Conservation (phyloP, 2,113 vertebrate species). For the rabbit (Oryctolagus cuniculus) region DNA sequence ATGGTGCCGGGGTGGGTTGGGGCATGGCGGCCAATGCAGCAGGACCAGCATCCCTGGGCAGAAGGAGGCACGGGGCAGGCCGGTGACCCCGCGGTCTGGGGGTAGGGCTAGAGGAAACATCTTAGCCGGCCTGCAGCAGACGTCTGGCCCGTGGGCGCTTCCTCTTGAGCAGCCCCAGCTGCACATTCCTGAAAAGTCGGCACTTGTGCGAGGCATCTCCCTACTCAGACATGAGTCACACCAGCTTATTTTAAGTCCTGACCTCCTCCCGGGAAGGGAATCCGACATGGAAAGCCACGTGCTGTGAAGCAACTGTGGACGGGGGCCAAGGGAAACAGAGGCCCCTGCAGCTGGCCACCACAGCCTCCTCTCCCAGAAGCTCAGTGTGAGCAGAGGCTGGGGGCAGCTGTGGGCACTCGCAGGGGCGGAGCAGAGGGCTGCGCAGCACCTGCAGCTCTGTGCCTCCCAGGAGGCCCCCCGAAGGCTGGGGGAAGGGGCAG, state of each 20-base stretch:
- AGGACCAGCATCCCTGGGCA: not conserved
- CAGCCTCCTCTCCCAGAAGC: not conserved
- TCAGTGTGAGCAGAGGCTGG: not conserved
- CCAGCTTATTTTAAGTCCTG: slow-evolving; percentile 70
- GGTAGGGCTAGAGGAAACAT: not conserved
- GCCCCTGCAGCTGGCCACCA: not conserved
- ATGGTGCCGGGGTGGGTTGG: not conserved
- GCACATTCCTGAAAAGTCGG: slow-evolving; percentile 67
- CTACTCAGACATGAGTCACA: slow-evolving; percentile 69
- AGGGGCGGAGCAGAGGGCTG: fast-evolving
- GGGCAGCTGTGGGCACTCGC: not conserved
- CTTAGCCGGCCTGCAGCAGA: not conserved
- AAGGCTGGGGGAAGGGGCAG: no score
- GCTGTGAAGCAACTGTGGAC: slow-evolving; percentile 44
- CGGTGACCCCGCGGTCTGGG: not conserved
- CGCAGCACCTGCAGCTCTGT: not conserved
- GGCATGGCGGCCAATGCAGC: fast-evolving
- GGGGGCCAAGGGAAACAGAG: slow-evolving; percentile 56
- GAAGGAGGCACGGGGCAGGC: no score
- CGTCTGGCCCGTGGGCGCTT: not conserved
- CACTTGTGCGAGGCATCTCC: slow-evolving; percentile 8
- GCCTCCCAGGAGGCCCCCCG: not conserved
- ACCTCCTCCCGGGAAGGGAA: slow-evolving; percentile 69
- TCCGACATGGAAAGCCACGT: slow-evolving; percentile 64
- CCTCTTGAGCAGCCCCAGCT: slow-evolving; percentile 43